These are phyloP conservation scores for Cheilosia impressa DNA, from an alignment of 2,888 invertebrate genomes.

Conservation along the genomic window DNA sequence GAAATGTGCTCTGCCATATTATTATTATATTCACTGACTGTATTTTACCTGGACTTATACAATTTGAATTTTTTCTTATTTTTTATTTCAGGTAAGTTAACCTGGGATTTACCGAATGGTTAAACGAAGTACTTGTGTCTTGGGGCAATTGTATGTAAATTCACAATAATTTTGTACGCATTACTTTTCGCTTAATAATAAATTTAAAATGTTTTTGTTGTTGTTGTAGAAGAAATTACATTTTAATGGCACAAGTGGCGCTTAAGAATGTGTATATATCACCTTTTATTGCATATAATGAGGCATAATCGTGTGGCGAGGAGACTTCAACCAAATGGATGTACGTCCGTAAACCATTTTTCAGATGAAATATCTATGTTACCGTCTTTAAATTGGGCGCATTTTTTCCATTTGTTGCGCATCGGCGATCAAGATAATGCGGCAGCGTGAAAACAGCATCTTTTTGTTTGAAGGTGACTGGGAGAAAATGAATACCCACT, in stretches of 20 bases:
- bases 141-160: constrained; percentile 28
- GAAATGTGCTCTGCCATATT: constrained; percentile 13
- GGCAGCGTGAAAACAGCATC: neutral
- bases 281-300: constrained; percentile 58
- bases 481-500: too few species aligned
- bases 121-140: neutral
- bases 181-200: constrained; percentile 23
- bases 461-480: too few species aligned
- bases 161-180: neutral
- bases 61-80: constrained; percentile 9
- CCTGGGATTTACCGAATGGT: neutral
- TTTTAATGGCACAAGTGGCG: constrained; percentile 58
- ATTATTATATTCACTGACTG: constrained; percentile 29
- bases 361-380: neutral
- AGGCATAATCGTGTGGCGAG: constrained; percentile 36
- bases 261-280: constrained; percentile 27
- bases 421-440: constrained; percentile 18
- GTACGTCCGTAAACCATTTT: neutral
- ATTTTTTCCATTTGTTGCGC: neutral
- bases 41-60: constrained; percentile 20
- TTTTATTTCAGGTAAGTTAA: constrained; percentile 63
- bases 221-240: constrained; percentile 38
- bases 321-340: constrained; percentile 1
- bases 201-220: constrained; percentile 12
- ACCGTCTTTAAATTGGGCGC: neutral